A percentile compares a stretch with the other conserved stretches of the same genome.
Conservation (phyloP, 2,113 vertebrate genomes). For the Hemiprocne comata region DNA sequence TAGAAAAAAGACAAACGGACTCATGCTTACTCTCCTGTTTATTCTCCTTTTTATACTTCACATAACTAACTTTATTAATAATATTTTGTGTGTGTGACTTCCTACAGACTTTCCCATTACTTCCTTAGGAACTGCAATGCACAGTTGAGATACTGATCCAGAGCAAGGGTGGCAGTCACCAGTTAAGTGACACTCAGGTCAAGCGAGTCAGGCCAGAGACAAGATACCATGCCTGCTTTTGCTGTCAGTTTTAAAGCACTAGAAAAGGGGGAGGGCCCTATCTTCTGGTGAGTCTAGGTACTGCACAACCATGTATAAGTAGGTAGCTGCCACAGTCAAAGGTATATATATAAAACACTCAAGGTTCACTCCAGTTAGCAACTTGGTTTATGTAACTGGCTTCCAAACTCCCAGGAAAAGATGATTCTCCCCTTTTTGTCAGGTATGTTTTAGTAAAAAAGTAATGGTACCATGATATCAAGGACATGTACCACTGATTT, state of each 20-base stretch:
- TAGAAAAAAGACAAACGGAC: neutral
- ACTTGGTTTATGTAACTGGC: neutral
- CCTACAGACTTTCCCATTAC: neutral
- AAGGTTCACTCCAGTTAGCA: neutral
- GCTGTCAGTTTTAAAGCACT: neutral
- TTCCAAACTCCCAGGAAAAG: neutral
- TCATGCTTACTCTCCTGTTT: neutral
- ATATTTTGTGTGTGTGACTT: neutral
- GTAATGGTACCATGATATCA: neutral
- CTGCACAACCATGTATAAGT: neutral
- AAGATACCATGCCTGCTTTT: neutral
- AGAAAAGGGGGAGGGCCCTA: neutral
- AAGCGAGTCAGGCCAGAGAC: too few relatives aligned
- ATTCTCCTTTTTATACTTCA: neutral
- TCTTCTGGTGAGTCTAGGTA: neutral
- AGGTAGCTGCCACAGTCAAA: neutral
- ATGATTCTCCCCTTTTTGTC: neutral
- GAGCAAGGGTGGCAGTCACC: neutral
- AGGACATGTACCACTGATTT: neutral
- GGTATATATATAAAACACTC: accelerated
- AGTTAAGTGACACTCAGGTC: neutral
- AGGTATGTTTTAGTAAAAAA: neutral
- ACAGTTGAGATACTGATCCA: neutral
- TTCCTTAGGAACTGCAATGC: neutral
- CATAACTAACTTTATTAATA: neutral